Percentiles rank a stretch among this genome's conserved stretches.
These are phyloP conservation scores for Drosophila quadrilineata DNA, from an alignment of 1,140 invertebrate species.

Conservation along the genomic window DNA sequence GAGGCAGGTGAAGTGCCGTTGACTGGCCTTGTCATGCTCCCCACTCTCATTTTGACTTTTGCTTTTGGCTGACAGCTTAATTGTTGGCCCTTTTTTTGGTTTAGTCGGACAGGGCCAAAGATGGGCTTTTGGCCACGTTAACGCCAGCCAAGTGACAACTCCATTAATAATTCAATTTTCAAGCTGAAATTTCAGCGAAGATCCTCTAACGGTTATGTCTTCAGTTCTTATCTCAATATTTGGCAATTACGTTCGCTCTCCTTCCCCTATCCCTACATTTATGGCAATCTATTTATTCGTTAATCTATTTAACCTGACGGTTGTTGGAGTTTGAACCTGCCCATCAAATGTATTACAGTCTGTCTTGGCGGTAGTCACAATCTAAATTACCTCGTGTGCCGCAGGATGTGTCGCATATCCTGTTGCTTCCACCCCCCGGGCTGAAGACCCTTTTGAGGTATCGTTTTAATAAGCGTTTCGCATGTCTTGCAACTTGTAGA, in stretches of 20 bases:
- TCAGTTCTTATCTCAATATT: slow-evolving; percentile 64
- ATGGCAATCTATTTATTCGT: slow-evolving; percentile 70
- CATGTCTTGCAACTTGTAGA: slow-evolving; percentile 57
- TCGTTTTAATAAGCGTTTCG: slow-evolving; percentile 75
- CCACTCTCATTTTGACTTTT: no score
- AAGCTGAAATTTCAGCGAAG: slow-evolving; percentile 20
- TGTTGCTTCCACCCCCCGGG: neutral
- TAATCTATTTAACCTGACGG: slow-evolving; percentile 78
- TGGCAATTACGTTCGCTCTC: slow-evolving; percentile 65
- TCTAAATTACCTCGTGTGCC: slow-evolving; percentile 69
- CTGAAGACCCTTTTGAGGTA: slow-evolving; percentile 31
- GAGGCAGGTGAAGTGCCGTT: no score
- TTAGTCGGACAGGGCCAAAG: no score
- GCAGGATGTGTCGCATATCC: slow-evolving; percentile 67
- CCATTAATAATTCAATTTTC: slow-evolving; percentile 78
- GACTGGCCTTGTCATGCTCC: no score
- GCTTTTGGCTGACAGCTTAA: slow-evolving; percentile 9
- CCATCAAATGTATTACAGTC: neutral
- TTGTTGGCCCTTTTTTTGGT: no score
- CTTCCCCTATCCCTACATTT: slow-evolving; percentile 29
- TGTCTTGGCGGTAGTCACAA: slow-evolving; percentile 40
- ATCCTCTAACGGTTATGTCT: no score
- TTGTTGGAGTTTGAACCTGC: no score
- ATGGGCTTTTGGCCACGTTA: no score
- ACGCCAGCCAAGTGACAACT: slow-evolving; percentile 68